Evolutionary conservation across 2,113 vertebrate genomes (phyloP), one percentile per base, ranked within the genome.

Genomic region (Probosciger aterrimus): DNA sequence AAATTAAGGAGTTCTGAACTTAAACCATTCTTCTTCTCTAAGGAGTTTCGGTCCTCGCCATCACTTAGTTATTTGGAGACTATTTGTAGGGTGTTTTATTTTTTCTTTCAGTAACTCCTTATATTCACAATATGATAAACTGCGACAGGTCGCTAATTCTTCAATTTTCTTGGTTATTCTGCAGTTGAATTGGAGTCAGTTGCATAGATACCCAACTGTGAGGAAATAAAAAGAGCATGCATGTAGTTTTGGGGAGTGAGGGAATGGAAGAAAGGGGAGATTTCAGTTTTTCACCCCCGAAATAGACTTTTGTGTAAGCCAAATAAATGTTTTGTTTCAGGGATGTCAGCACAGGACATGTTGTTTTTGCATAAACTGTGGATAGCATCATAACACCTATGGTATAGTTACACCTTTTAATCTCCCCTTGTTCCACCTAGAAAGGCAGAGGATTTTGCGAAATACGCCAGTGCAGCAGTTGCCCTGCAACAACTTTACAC

Each of bases 1-100:
- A 47, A 96, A 86, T 84, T 81, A 88, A 86, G 73, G 86, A 73
- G 74, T 92, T 84, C 81, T 89, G 81, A 88, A 86, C 88, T 73
- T 95, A n/a, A 78, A 82, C 52, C 33, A 14, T 59, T 90, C 39
- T 82, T 85, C 35, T 93, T 81, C 83, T 81, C 41, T 85, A 22
- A 46, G 76, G 65, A 93, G 71, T 89, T 76, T 59, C 35, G 73
- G 63, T 82, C 57, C 84, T 91, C 22, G n/a, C n/a, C 28, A 17
- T 52, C 50, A 23, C 47, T 69, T 86, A 55, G 43, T 67, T 95
- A 52, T 79, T 91, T 77, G 82, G 85, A 79, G 31, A 47, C 80
- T 78, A 4, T 53, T 49, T 50, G 49, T 35, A 65, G 28, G 59
- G 8, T 43, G 33, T 22, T 27, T 5, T 4, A 49, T 22, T 55